Conservation (phyloP, 2,888 invertebrate genomes). For the Alloscopus bannaensis region DNA sequence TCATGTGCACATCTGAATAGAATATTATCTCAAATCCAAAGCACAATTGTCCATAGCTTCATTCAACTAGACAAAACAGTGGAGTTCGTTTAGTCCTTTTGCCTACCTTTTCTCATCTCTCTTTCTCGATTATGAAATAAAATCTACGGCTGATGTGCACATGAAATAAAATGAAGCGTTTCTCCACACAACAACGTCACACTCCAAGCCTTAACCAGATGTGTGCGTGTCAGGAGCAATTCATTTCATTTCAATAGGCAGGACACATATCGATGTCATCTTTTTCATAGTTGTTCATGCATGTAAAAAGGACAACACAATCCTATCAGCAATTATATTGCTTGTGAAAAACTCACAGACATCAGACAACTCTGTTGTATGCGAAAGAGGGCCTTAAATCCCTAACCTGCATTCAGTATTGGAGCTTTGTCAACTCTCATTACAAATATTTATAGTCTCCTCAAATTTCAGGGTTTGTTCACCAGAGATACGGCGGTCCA, state of each 20-base stretch:
- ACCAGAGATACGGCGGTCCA: no score
- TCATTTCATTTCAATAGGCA: constrained; percentile 38
- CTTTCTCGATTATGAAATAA: background rate
- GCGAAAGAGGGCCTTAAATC: no score
- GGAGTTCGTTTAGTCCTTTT: constrained; percentile 8
- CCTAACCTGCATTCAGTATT: no score
- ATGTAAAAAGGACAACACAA: constrained; percentile 64
- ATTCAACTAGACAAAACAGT: background rate
- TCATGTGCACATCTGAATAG: constrained; percentile 35
- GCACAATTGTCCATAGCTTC: constrained; percentile 9
- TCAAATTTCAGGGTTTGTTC: no score
- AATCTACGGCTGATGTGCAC: background rate
- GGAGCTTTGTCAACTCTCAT: no score
- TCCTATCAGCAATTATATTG: constrained; percentile 60
- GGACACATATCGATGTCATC: constrained; percentile 34
- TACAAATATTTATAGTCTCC: no score
- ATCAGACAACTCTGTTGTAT: no score
- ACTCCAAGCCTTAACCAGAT: constrained; percentile 46
- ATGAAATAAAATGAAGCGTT: background rate
- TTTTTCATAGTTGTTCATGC: constrained; percentile 45
- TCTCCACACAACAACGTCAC: constrained; percentile 1
- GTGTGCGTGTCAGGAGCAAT: constrained; percentile 32
- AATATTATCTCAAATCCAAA: constrained; percentile 19
- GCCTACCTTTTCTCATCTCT: background rate
- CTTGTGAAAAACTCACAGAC: no score